A percentile compares a stretch with the other conserved stretches of the same genome.
Evolutionary conservation across 1,140 invertebrate genomes (phyloP).

Genomic region (Hylaeus volcanicus): DNA sequence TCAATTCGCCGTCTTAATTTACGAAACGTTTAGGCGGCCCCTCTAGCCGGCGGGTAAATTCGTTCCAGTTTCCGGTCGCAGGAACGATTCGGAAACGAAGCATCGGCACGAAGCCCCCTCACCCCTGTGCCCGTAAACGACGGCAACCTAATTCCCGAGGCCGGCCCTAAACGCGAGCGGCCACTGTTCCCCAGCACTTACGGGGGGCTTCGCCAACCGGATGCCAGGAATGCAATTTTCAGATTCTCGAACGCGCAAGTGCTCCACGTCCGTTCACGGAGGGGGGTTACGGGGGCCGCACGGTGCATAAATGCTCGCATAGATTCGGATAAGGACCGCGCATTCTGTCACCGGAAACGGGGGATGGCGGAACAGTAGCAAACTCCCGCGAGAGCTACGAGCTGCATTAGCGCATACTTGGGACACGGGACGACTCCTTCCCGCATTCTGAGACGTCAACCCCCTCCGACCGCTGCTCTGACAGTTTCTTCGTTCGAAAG

Average conservation of each 20-base stretch:
- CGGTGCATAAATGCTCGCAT: slow-evolving; percentile 65
- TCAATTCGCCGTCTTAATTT: slow-evolving; percentile 9
- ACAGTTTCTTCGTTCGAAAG: slow-evolving; percentile 39
- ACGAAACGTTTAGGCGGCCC: slow-evolving; percentile 10
- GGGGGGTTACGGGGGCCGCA: slow-evolving; percentile 1
- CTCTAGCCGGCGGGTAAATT: slow-evolving; percentile 31
- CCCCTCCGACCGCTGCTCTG: background rate
- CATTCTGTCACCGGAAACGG: slow-evolving; percentile 70
- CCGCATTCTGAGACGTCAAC: slow-evolving; percentile 63
- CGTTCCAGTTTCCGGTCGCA: slow-evolving; percentile 49
- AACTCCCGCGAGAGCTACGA: slow-evolving; percentile 69
- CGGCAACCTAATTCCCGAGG: slow-evolving; percentile 56
- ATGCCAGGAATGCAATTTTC: slow-evolving; percentile 75
- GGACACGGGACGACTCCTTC: slow-evolving; percentile 30
- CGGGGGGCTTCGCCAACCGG: slow-evolving; percentile 38
- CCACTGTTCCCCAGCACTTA: slow-evolving; percentile 18
- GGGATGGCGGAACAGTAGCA: slow-evolving; percentile 60
- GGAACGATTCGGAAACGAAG: slow-evolving; percentile 60
- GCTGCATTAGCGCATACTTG: slow-evolving; percentile 72
- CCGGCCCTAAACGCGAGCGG: slow-evolving; percentile 11
- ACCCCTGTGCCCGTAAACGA: slow-evolving; percentile 14
- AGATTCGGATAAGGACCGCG: slow-evolving; percentile 71
- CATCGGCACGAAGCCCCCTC: slow-evolving; percentile 14
- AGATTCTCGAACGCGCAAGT: slow-evolving; percentile 68
- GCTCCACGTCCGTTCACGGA: slow-evolving; percentile 28